Base-by-base conservation (phyloP, 2,113 vertebrate genomes). In the Lampris incognitus region DNA sequence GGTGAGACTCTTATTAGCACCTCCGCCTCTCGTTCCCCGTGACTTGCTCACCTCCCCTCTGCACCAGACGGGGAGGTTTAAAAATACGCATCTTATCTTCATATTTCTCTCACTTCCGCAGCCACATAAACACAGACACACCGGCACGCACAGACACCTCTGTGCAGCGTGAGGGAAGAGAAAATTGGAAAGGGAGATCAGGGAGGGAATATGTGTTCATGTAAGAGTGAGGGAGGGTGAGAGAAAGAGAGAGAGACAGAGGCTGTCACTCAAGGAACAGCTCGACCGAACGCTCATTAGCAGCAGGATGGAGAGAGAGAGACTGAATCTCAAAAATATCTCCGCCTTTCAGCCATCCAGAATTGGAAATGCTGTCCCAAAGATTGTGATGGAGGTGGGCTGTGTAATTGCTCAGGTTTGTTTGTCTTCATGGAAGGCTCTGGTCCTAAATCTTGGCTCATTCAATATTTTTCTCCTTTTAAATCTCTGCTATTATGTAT, bases 1-100 rank as follows among this genome's bases (percentile, higher is more conserved):
- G 59, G 64, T 67, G 48, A 71, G 72, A 60, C 38, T 66, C 41
- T 74, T 69, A 70, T 78, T 55, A 75, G 4, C 38, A 13, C 63
- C 5, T 37, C 51, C 40, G 38, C 74, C 72, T 73, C 59, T 41
- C 59, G 9, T 58, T 60, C 63, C 7, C 40, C 1, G 11, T 1
- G 6, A 71, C 77, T 77, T 66, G 59, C 67, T 83, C 71, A 73
- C 69, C 65, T 79, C 38, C 3, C 7, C 57, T 63, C 39, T 59
- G 54, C 73, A 70, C 61, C 48, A 71, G 72, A 40, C 48, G 9
- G 13, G 11, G 44, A 74, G 37, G 56, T 63, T 39, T 46, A 63
- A 63, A 63, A 44, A 63, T 24, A 63, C 44, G 41, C 63, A 36
- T 9, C 10, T 46, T 11, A 58, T 58, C 38, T 58, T 2, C 24